Evolutionary conservation across 2,888 invertebrate genomes (phyloP).

Genomic region (Cataglyphis altisquamis): DNA sequence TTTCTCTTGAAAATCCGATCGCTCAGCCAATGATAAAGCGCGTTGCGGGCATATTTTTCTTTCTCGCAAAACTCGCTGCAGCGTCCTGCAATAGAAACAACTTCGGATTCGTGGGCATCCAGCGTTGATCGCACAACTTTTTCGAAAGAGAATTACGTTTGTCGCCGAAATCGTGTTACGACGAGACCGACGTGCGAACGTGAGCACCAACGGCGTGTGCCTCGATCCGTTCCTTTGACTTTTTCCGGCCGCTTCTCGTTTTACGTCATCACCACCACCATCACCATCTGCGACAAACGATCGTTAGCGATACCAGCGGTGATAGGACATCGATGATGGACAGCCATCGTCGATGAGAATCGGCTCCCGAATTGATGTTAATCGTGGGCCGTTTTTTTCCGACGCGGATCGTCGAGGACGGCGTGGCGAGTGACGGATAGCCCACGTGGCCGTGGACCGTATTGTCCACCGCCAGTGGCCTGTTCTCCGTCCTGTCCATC

Average conservation of each 20-base stretch:
- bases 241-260: background rate
- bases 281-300: conserved; percentile 50
- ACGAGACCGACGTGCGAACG: conserved; percentile 10
- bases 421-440: conserved; percentile 75
- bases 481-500: conserved; percentile 78
- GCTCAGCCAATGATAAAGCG: background rate
- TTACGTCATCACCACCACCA: conserved; percentile 35
- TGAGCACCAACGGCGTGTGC: background rate
- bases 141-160: conserved; percentile 5
- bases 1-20: background rate
- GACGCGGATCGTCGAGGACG: conserved; percentile 75
- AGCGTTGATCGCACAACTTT: conserved; percentile 1
- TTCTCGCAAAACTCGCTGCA: background rate
- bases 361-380: conserved; percentile 56
- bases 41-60: background rate
- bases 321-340: conserved; percentile 2
- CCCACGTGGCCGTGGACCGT: conserved; percentile 81
- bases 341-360: conserved; percentile 15
- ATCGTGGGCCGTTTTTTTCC: conserved; percentile 78
- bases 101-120: conserved; percentile 18
- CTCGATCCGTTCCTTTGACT: background rate
- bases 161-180: background rate
- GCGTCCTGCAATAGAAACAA: conserved; percentile 23
- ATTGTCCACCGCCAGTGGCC: conserved; percentile 80
- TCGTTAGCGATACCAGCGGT: conserved; percentile 45